A percentile compares a stretch with the other conserved stretches of the same genome.
phyloP scores from a whole-genome alignment of 2,113 vertebrate species.

The Hippotragus niger region DNA sequence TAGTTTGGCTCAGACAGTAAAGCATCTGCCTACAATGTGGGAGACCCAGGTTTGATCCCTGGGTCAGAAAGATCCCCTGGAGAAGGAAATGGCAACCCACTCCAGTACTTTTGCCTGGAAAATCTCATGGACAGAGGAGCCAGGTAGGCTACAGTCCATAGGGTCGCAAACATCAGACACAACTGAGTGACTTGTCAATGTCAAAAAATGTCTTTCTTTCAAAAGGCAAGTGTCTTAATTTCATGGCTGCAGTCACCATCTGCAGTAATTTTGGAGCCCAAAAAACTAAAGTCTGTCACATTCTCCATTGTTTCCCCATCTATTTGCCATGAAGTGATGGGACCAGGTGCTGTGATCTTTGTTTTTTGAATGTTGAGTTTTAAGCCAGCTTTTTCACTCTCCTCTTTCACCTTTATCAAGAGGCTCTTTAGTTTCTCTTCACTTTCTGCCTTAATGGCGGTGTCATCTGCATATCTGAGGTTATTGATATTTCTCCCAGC shows the following conservation, averaged over 20 bases:
- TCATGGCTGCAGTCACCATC: neutral
- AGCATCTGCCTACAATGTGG: neutral
- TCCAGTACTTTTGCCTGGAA: neutral
- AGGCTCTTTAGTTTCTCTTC: neutral
- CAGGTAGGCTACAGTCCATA: neutral
- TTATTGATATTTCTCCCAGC: neutral
- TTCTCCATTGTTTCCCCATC: neutral
- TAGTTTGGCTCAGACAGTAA: neutral
- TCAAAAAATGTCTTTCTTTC: neutral
- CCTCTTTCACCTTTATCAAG: neutral
- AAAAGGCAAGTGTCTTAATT: neutral
- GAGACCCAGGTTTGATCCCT: accelerated
- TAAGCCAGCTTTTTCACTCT: neutral
- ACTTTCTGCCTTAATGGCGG: neutral
- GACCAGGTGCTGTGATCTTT: neutral
- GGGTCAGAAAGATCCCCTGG: neutral
- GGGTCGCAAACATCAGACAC: accelerated
- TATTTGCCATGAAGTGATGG: neutral
- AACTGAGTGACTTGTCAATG: neutral
- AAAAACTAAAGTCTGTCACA: neutral
- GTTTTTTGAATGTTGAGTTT: neutral
- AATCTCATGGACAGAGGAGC: neutral
- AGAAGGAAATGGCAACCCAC: neutral
- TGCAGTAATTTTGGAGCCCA: neutral
- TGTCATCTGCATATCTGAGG: neutral